These are phyloP conservation scores for Hucho hucho DNA, from an alignment of 2,113 vertebrate genomes.

Conservation along the genomic window DNA sequence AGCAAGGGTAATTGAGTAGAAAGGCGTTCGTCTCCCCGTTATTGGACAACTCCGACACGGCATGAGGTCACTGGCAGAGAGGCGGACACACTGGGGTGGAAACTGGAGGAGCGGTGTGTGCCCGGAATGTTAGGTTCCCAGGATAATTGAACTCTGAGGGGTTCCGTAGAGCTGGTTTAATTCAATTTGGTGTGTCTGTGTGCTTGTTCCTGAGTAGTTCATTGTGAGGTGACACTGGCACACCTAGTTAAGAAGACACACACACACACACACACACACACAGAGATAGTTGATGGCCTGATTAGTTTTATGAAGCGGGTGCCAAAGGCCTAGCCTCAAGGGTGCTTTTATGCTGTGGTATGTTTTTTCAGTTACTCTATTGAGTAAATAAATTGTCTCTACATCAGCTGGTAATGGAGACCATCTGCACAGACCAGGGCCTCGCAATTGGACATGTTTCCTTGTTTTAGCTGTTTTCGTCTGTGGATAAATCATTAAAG, in stretches of 20 bases:
- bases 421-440: background rate
- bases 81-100: slow-evolving; percentile 75
- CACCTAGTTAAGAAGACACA: background rate
- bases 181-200: slow-evolving; percentile 29
- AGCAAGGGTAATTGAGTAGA: slow-evolving; percentile 92
- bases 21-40: slow-evolving; percentile 80
- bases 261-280: background rate
- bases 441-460: background rate
- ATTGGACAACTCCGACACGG: slow-evolving; percentile 80
- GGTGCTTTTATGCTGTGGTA: background rate
- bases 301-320: slow-evolving; percentile 5
- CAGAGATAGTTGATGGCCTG: too few relatives aligned
- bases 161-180: slow-evolving; percentile 49
- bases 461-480: too few relatives aligned
- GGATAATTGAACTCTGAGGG: slow-evolving; percentile 48
- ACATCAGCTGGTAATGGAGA: background rate
- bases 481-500: too few relatives aligned
- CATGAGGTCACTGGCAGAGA: slow-evolving; percentile 80
- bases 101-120: slow-evolving; percentile 51
- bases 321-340: background rate
- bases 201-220: slow-evolving; percentile 12
- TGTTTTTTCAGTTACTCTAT: background rate
- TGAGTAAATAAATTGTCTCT: background rate
- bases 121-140: slow-evolving; percentile 42
- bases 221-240: background rate